Evolutionary conservation across 2,888 invertebrate genomes (phyloP).

Genomic region (Lithophane leautieri): DNA sequence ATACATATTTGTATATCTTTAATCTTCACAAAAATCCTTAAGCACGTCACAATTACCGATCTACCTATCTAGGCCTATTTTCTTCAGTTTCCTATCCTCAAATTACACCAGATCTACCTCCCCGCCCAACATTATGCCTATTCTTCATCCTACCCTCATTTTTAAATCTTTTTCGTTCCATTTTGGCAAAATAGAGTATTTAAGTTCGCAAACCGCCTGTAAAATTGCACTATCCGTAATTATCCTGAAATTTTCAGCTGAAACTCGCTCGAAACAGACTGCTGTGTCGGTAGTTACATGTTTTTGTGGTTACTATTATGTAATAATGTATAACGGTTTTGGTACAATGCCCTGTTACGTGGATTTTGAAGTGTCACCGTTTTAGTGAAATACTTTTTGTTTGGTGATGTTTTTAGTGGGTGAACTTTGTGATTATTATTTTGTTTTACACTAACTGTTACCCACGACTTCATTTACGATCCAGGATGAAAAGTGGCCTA

Average conservation of each 20-base stretch:
- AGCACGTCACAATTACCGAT: not conserved
- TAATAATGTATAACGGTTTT: constrained; percentile 24
- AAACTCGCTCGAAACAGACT: constrained; percentile 32
- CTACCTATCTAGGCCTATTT: constrained; percentile 5
- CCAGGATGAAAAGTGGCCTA: too few relatives aligned
- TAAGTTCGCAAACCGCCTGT: constrained; percentile 72
- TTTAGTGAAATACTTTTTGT: constrained; percentile 15
- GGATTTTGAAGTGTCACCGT: not conserved
- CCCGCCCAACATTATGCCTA: constrained; percentile 22
- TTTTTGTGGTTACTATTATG: constrained; percentile 42
- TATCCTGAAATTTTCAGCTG: constrained; percentile 73
- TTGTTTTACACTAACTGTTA: too few relatives aligned
- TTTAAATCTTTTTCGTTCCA: constrained; percentile 54
- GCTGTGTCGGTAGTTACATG: constrained; percentile 32
- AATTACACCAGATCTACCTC: constrained; percentile 34
- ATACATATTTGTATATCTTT: not conserved
- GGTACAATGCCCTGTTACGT: constrained; percentile 26
- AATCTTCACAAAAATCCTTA: not conserved
- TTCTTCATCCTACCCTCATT: constrained; percentile 40
- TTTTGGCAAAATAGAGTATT: constrained; percentile 76
- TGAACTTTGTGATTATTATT: not conserved
- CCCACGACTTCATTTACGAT: too few relatives aligned
- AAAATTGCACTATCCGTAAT: constrained; percentile 83
- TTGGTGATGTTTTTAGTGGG: not conserved
- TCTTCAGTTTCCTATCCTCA: constrained; percentile 28